phyloP scores from a whole-genome alignment of 2,888 invertebrate genomes.

The Cecidostiba fungosa region DNA sequence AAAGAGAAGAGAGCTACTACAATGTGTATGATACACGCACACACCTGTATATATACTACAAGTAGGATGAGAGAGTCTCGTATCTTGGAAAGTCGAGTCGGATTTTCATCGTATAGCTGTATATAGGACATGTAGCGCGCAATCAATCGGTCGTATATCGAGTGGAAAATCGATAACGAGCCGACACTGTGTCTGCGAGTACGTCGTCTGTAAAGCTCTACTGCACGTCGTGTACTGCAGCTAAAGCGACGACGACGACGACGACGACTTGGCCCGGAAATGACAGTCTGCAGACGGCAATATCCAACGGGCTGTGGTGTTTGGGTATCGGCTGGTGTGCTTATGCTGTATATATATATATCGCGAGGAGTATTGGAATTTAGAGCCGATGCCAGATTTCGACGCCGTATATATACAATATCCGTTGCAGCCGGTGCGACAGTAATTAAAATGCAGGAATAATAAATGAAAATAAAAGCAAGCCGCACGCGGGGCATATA shows the following conservation, averaged over 20 bases:
- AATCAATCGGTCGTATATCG: conserved; percentile 59
- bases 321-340: neutral
- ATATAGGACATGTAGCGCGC: conserved; percentile 39
- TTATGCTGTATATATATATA: neutral
- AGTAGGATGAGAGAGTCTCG: neutral
- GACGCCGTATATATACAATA: neutral
- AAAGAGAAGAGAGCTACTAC: neutral
- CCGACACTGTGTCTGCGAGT: neutral
- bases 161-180: conserved; percentile 59
- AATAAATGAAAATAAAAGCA: conserved; percentile 1
- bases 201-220: conserved; percentile 33
- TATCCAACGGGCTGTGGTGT: conserved; percentile 13
- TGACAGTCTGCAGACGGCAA: conserved; percentile 59
- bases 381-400: neutral
- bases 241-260: neutral
- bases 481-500: neutral
- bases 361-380: neutral
- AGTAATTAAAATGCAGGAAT: neutral
- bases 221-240: neutral
- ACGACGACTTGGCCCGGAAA: conserved; percentile 42
- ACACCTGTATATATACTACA: neutral
- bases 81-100: neutral
- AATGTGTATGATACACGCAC: too few species aligned
- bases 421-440: neutral
- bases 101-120: conserved; percentile 3